Percentiles rank a stretch among this genome's conserved stretches.
phyloP scores from a whole-genome alignment of 2,113 vertebrate genomes.

The Rhinoderma darwinii region DNA sequence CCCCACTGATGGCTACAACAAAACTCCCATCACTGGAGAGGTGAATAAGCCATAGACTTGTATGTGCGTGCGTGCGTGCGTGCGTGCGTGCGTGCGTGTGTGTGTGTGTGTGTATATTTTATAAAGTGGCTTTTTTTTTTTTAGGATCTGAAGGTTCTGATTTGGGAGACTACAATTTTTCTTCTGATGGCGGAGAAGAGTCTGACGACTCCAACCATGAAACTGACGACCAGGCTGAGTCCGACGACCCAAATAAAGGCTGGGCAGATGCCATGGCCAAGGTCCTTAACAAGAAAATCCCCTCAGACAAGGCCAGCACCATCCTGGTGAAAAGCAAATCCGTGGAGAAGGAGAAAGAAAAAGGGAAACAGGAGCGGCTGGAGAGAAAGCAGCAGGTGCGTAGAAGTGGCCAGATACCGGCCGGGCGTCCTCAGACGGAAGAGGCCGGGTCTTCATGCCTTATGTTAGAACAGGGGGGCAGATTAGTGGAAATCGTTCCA shows the following conservation, averaged over 20 bases:
- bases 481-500: background rate
- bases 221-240: slow-evolving; percentile 53
- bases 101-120: no score
- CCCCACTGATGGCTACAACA: no score
- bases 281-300: slow-evolving; percentile 83
- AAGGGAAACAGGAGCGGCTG: slow-evolving; percentile 73
- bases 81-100: no score
- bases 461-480: background rate
- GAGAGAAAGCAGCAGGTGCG: slow-evolving; percentile 84
- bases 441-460: no score
- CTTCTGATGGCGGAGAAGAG: slow-evolving; percentile 70
- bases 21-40: no score
- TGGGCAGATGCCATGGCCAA: slow-evolving; percentile 98
- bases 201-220: slow-evolving; percentile 57
- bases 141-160: slow-evolving; percentile 63
- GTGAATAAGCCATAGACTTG: no score
- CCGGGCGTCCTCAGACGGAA: background rate
- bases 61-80: no score
- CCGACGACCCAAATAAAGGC: slow-evolving; percentile 71
- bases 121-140: background rate
- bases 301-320: slow-evolving; percentile 69
- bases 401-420: no score
- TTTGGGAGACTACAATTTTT: slow-evolving; percentile 63
- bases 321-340: slow-evolving; percentile 88
- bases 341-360: slow-evolving; percentile 80